A percentile compares a stretch with the other conserved stretches of the same genome.
phyloP scores from a whole-genome alignment of 2,113 vertebrate species.

The Hassar affinis region DNA sequence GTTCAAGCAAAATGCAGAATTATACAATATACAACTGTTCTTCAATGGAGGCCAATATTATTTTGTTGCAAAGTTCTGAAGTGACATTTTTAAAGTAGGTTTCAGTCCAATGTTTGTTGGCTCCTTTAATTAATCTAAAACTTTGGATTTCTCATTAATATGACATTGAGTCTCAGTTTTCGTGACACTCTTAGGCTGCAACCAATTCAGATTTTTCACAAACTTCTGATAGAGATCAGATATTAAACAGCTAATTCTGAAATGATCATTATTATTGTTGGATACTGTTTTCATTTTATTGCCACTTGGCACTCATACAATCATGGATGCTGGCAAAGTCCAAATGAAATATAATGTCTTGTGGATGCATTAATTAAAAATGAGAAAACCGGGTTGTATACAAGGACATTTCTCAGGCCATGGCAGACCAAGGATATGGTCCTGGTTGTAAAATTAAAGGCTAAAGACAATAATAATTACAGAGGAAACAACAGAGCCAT shows the following conservation, averaged over 20 bases:
- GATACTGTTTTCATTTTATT: not conserved
- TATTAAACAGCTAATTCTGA: not conserved
- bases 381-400: not conserved
- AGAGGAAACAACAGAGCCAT: not conserved
- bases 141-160: not conserved
- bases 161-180: not conserved
- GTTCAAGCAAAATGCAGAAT: not conserved
- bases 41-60: not conserved
- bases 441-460: not conserved
- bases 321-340: not conserved
- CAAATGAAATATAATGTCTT: not conserved
- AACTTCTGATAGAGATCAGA: not conserved
- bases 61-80: not conserved
- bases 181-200: not conserved
- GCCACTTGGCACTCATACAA: not conserved
- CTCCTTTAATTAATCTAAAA: not conserved
- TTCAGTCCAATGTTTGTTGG: not conserved
- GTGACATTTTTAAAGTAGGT: not conserved
- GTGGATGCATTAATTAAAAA: not conserved
- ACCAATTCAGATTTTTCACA: not conserved
- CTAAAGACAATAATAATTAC: not conserved
- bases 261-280: not conserved
- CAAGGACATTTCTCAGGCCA: not conserved
- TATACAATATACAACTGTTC: not conserved
- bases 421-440: not conserved